These are phyloP conservation scores for Mirza zaza DNA, from an alignment of 2,113 vertebrate species.

Conservation along the genomic window DNA sequence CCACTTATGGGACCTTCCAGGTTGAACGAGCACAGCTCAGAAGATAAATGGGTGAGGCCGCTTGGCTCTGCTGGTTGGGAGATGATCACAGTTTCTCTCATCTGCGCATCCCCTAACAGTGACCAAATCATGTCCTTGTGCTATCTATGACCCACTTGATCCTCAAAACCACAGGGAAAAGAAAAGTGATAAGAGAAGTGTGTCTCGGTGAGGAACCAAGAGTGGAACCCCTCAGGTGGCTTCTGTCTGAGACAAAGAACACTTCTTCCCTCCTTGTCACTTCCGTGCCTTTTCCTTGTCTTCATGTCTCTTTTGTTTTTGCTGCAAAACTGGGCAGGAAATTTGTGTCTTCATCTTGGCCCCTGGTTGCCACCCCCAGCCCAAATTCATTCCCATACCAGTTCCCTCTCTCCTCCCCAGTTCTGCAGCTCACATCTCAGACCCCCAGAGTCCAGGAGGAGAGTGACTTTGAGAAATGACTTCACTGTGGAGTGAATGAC, in stretches of 20 bases:
- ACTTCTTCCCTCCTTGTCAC: background rate
- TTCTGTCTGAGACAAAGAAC: background rate
- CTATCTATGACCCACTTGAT: background rate
- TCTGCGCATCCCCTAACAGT: background rate
- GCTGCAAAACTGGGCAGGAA: too few species aligned
- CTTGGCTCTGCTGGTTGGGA: background rate
- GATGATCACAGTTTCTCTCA: background rate
- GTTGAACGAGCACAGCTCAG: background rate
- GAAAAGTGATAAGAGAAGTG: background rate
- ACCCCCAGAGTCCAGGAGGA: background rate
- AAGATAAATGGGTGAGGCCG: background rate
- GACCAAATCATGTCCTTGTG: background rate
- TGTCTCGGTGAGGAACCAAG: background rate
- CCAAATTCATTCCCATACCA: background rate
- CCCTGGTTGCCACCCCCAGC: background rate
- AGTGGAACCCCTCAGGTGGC: accelerated
- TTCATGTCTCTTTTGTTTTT: background rate
- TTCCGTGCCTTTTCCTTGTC: background rate
- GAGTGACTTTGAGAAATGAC: background rate
- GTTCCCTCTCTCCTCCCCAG: background rate
- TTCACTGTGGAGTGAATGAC: background rate
- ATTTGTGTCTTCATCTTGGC: background rate
- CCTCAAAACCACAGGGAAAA: background rate
- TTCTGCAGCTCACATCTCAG: background rate
- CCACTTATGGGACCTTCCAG: background rate